phyloP scores from a whole-genome alignment of 2,888 invertebrate genomes.

The Quadroppia sp. region DNA sequence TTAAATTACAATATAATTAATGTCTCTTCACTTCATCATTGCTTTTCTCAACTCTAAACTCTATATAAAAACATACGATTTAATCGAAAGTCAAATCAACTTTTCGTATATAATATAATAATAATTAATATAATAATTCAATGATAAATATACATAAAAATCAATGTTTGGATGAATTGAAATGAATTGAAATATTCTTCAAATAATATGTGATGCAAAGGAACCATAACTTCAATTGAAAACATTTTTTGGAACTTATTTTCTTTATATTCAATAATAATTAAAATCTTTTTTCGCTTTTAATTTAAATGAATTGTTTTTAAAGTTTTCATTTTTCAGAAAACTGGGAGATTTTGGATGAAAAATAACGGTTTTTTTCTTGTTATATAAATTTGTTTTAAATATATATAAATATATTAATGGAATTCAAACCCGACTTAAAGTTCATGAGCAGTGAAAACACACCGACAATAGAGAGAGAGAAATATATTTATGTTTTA shows the following conservation, averaged over 20 bases:
- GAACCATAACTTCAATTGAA: constrained; percentile 27
- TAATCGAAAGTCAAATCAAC: constrained; percentile 7
- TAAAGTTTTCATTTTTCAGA: constrained; percentile 30
- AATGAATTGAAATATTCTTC: background rate
- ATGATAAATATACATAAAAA: background rate
- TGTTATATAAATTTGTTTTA: too few species aligned
- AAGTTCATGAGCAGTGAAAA: background rate
- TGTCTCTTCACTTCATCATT: background rate
- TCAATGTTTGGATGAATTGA: background rate
- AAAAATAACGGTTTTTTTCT: too few species aligned
- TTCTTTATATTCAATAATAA: background rate
- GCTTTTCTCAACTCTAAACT: background rate
- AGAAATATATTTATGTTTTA: constrained; percentile 11
- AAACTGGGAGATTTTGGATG: background rate
- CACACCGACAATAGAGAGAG: background rate
- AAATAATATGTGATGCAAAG: background rate
- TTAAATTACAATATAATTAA: constrained; percentile 31
- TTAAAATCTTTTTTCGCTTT: too few species aligned
- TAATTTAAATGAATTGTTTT: constrained; percentile 16
- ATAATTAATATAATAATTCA: background rate
- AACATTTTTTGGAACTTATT: constrained; percentile 12
- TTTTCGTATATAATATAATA: constrained; percentile 9
- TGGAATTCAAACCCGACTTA: background rate
- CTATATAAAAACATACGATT: background rate
- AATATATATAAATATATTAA: background rate